Percentiles rank a stretch among this genome's conserved stretches.
Conservation (phyloP, 2,113 vertebrate genomes). For the Probosciger aterrimus region DNA sequence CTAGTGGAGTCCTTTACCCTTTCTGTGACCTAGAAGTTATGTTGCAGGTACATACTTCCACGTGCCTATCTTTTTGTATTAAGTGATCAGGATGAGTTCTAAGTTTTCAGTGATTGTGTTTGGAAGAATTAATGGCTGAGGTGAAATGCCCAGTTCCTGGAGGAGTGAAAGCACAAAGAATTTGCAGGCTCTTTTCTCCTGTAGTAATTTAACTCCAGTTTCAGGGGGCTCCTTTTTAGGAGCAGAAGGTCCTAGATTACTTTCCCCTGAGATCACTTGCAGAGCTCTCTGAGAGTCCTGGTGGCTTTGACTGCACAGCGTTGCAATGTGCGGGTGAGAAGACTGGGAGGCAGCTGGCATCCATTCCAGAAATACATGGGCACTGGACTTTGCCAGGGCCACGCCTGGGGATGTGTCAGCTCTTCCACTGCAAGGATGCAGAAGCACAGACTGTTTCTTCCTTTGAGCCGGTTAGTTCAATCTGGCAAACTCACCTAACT, state of each 20-base stretch:
- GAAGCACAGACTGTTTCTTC: constrained; percentile 11
- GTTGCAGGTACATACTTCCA: not conserved
- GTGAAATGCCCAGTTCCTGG: not conserved
- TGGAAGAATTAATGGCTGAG: not conserved
- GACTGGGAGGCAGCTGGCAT: not conserved
- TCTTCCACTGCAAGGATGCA: not conserved
- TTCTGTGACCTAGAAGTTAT: not conserved
- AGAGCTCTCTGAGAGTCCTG: not conserved
- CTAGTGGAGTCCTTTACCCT: not conserved
- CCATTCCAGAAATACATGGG: constrained; percentile 53
- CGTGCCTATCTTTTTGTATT: not conserved
- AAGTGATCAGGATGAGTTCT: not conserved
- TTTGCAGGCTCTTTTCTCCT: not conserved
- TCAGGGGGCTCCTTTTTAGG: not conserved
- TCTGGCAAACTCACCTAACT: not conserved
- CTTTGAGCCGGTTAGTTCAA: not conserved
- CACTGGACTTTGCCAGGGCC: constrained; percentile 39
- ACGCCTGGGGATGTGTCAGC: constrained; percentile 43
- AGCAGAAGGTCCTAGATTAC: not conserved
- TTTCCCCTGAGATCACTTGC: not conserved
- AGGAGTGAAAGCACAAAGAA: not conserved
- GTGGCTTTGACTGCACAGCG: not conserved
- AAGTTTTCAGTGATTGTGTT: not conserved
- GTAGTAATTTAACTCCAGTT: not conserved
- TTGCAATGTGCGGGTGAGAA: not conserved